Percentiles rank a stretch among this genome's conserved stretches.
These are phyloP conservation scores for Bombus picipes DNA, from an alignment of 1,140 invertebrate genomes.

Conservation along the genomic window DNA sequence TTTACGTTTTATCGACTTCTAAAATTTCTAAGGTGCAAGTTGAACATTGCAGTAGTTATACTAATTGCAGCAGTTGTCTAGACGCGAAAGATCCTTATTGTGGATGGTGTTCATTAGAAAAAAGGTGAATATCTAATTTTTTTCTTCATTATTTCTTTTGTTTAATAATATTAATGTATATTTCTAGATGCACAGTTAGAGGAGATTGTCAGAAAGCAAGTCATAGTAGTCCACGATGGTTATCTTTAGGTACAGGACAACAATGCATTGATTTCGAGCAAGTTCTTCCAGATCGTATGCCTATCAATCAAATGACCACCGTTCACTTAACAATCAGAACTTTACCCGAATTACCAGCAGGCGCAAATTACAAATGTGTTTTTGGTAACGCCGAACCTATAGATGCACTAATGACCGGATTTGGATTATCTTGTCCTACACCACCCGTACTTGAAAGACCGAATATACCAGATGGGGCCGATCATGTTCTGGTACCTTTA, in stretches of 20 bases:
- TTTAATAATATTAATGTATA: constrained; percentile 63
- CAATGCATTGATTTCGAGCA: constrained; percentile 98
- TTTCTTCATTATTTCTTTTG: constrained; percentile 43
- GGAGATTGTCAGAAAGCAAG: constrained; percentile 95
- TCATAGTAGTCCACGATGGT: constrained; percentile 94
- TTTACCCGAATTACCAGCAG: constrained; percentile 92
- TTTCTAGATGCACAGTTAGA: constrained; percentile 90
- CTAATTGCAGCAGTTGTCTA: constrained; percentile 94
- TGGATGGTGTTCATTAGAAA: constrained; percentile 98
- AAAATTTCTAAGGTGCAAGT: constrained; percentile 94
- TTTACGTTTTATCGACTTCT: constrained; percentile 88
- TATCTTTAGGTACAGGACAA: constrained; percentile 94
- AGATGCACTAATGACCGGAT: constrained; percentile 91
- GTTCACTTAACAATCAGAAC: constrained; percentile 95
- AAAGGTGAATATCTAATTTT: constrained; percentile 84
- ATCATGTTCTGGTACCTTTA: constrained; percentile 95
- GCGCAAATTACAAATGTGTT: constrained; percentile 96
- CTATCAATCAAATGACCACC: constrained; percentile 91
- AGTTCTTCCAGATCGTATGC: constrained; percentile 94
- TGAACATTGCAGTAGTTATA: constrained; percentile 95
- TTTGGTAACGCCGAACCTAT: constrained; percentile 93
- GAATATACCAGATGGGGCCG: constrained; percentile 89
- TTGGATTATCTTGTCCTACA: constrained; percentile 92
- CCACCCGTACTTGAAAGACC: constrained; percentile 90
- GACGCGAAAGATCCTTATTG: constrained; percentile 98